Percentiles rank a stretch among this genome's conserved stretches.
These are phyloP conservation scores for Eucidaris tribuloides DNA, from an alignment of 35 echinoderm and acorn worm species.

Conservation along the genomic window DNA sequence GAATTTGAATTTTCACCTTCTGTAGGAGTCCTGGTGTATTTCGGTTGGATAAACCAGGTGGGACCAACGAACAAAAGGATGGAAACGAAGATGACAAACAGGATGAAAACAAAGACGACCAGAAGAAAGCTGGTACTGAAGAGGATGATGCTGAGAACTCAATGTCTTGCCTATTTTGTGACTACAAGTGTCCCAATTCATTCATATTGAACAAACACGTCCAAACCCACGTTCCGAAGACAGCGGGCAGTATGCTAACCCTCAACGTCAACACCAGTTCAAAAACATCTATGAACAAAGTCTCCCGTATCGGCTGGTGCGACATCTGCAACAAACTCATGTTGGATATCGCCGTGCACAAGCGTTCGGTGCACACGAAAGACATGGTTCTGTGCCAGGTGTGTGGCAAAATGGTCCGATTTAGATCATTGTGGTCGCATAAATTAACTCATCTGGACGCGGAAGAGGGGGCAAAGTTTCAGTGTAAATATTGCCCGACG, in stretches of 20 bases:
- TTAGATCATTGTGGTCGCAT: not conserved
- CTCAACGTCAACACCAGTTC: not conserved
- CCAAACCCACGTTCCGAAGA: not conserved
- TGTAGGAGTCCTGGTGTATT: too few relatives aligned
- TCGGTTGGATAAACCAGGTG: too few relatives aligned
- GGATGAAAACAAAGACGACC: too few relatives aligned
- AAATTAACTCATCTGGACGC: not conserved
- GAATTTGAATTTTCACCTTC: too few relatives aligned
- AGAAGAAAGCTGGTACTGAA: too few relatives aligned
- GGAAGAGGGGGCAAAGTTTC: not conserved
- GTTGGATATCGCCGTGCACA: not conserved
- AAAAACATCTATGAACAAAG: not conserved
- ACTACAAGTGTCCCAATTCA: too few relatives aligned
- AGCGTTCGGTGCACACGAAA: not conserved
- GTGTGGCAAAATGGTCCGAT: not conserved
- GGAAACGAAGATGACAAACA: too few relatives aligned
- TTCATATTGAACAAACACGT: not conserved
- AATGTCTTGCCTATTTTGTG: too few relatives aligned
- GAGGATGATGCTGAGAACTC: too few relatives aligned
- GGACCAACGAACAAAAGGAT: too few relatives aligned
- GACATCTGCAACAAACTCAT: not conserved
- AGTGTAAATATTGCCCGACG: not conserved
- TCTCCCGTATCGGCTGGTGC: not conserved
- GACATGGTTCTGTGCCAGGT: not conserved
- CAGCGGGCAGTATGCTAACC: not conserved